These are phyloP conservation scores for Lutra lutra DNA, from an alignment of 2,797 vertebrate genomes.

Conservation along the genomic window DNA sequence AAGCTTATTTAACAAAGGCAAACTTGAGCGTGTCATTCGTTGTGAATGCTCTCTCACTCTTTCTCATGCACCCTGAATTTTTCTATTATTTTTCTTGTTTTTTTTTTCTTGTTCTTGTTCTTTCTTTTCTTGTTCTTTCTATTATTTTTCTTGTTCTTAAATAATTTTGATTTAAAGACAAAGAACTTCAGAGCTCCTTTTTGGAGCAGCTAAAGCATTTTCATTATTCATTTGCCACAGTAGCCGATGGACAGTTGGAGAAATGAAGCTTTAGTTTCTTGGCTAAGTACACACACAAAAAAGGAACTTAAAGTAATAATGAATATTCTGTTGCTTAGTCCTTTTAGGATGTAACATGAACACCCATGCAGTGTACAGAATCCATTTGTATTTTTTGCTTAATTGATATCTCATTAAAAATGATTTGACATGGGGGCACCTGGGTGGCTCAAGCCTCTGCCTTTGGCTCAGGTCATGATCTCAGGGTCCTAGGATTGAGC, in stretches of 20 bases:
- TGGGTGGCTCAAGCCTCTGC: no score
- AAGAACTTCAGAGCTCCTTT: slow-evolving; percentile 29
- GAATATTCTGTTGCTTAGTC: background rate
- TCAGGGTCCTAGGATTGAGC: no score
- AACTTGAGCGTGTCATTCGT: slow-evolving; percentile 65
- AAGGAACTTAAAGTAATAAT: background rate
- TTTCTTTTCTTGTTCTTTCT: slow-evolving; percentile 60
- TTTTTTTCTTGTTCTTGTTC: slow-evolving; percentile 28
- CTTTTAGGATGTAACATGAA: background rate
- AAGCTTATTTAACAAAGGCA: slow-evolving; percentile 70
- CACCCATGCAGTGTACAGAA: background rate
- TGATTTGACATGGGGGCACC: background rate
- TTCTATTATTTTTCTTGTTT: slow-evolving; percentile 58
- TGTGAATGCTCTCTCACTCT: slow-evolving; percentile 27
- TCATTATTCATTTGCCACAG: slow-evolving; percentile 29
- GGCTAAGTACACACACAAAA: background rate
- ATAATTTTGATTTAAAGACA: slow-evolving; percentile 57
- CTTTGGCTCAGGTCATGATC: no score
- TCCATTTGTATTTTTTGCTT: background rate
- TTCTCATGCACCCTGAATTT: slow-evolving; percentile 2
- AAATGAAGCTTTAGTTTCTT: background rate
- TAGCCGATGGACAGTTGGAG: background rate
- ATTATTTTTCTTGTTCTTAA: slow-evolving; percentile 65
- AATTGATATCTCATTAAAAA: slow-evolving; percentile 18
- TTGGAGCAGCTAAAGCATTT: slow-evolving; percentile 59